Percentiles rank a stretch among this genome's conserved stretches.
Evolutionary conservation across 2,113 vertebrate species (phyloP).

Genomic region (Morone saxatilis): DNA sequence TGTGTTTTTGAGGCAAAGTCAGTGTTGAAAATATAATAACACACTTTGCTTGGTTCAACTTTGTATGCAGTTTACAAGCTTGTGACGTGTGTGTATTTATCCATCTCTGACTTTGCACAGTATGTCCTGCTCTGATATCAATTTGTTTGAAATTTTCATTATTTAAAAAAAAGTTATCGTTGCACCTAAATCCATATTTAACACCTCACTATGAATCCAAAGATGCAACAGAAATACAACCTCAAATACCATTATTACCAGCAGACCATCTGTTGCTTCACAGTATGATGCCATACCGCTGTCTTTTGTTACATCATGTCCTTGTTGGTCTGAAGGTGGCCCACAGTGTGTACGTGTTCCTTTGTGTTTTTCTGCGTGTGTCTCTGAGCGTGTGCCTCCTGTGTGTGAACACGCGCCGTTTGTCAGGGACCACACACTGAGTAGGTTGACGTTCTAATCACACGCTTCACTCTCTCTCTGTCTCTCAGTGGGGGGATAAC

Average conservation of each 20-base stretch:
- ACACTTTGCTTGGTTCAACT: conserved; percentile 18
- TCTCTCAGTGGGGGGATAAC: conserved; percentile 75
- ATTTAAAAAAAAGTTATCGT: background rate
- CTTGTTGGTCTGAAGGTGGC: conserved; percentile 48
- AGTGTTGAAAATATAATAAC: conserved; percentile 37
- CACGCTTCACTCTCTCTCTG: conserved; percentile 72
- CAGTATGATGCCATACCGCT: background rate
- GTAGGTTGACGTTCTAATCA: conserved; percentile 81
- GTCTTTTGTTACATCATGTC: conserved; percentile 38
- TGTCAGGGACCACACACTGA: conserved; percentile 73
- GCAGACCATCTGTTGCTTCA: conserved; percentile 55
- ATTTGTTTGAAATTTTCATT: background rate
- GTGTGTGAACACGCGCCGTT: conserved; percentile 62
- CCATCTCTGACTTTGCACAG: background rate
- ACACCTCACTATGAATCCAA: background rate
- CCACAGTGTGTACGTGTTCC: conserved; percentile 6
- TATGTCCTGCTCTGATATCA: background rate
- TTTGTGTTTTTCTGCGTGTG: conserved; percentile 10
- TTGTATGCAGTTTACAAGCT: conserved; percentile 6
- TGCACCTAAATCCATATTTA: conserved; percentile 9
- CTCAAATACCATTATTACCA: conserved; percentile 12
- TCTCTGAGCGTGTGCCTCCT: conserved; percentile 26
- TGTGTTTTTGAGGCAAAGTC: conserved; percentile 28
- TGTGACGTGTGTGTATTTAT: conserved; percentile 2
- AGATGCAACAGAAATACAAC: background rate